Base-by-base conservation (phyloP, 2,113 vertebrate species). In the Anguilla rostrata region DNA sequence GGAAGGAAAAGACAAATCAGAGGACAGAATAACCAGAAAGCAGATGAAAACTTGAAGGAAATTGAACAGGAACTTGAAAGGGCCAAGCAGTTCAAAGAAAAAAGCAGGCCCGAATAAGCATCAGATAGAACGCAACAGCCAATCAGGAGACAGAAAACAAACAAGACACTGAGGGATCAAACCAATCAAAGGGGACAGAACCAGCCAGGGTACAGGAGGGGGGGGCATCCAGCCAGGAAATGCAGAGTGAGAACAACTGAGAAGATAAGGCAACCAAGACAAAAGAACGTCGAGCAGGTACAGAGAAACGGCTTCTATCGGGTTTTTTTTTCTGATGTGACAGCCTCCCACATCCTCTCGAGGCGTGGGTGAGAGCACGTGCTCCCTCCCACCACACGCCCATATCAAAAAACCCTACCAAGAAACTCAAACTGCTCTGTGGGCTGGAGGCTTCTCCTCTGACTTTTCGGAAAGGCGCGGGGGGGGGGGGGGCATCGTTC, bases 321-420 rank as follows among this genome's bases (percentile, higher is more conserved):
- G 22, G 14, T 11, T 34, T 34, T 75, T 34, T 11, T 34, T 34
- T 75, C n/a, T 75, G 9, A 6, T 46, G 41, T 3, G n/a, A 82
- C 41, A 6, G n/a, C 29, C n/a, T 82, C 81, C 81, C 81, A 82
- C 81, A 82, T 82, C 81, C 81, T 82, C 81, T 34, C 3, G 5
- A 82, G 18, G 26, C 43, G 26, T 29, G 26, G 12, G 12, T 39
- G 78, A 39, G 14, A 79, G 2, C 29, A 79, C 9, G 3, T 60
- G 3, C 56, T 60, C 3, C 26, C 22, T 66, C 26, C 26, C 22
- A 66, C 78, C 34, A 41, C 39, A 40, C 40, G 78, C 20, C 20
- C 39, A 29, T 53, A 56, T 12, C n/a, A 26, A 82, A 56, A 56
- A 82, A 46, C 60, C 60, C 43, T 9, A 34, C 46, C 34, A n/a